Percentiles rank a stretch among this genome's conserved stretches.
Conservation (phyloP, 2,888 invertebrate genomes). For the Bedellia somnulentella region DNA sequence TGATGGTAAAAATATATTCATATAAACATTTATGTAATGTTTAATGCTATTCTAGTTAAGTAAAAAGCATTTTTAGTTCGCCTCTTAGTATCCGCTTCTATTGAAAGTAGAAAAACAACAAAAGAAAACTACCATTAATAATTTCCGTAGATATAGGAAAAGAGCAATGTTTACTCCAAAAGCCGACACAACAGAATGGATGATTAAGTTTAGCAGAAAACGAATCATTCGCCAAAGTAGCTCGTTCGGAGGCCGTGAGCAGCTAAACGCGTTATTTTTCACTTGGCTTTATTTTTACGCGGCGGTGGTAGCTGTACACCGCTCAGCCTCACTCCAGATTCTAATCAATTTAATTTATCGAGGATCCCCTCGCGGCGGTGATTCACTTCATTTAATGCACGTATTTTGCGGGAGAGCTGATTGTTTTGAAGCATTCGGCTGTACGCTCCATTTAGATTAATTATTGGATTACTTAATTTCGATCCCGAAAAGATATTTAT, state of each 20-base stretch:
- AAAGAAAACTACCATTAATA: no score
- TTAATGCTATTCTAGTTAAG: no score
- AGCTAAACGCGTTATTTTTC: slow-evolving; percentile 42
- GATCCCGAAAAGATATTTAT: slow-evolving; percentile 7
- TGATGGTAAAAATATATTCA: no score
- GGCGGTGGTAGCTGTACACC: slow-evolving; percentile 42
- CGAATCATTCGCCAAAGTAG: slow-evolving; percentile 21
- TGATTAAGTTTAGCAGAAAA: slow-evolving; percentile 3
- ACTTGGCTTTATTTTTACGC: slow-evolving; percentile 48
- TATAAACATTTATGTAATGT: no score
- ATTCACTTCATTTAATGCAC: slow-evolving; percentile 63
- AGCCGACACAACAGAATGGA: slow-evolving; percentile 1
- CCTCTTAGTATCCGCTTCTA: no score
- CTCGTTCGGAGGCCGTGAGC: slow-evolving; percentile 23
- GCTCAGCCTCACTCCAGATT: slow-evolving; percentile 52
- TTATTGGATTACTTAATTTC: slow-evolving; percentile 61
- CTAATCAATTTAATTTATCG: slow-evolving; percentile 63
- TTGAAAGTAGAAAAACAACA: no score
- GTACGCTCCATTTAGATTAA: slow-evolving; percentile 62
- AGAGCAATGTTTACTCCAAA: no score
- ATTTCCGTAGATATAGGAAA: no score
- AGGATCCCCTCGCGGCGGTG: slow-evolving; percentile 55
- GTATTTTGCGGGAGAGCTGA: slow-evolving; percentile 60
- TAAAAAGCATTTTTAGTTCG: no score
- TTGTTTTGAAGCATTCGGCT: slow-evolving; percentile 61